A percentile compares a stretch with the other conserved stretches of the same genome.
Conservation (phyloP, 2,113 vertebrate species). For the Chauna torquata region DNA sequence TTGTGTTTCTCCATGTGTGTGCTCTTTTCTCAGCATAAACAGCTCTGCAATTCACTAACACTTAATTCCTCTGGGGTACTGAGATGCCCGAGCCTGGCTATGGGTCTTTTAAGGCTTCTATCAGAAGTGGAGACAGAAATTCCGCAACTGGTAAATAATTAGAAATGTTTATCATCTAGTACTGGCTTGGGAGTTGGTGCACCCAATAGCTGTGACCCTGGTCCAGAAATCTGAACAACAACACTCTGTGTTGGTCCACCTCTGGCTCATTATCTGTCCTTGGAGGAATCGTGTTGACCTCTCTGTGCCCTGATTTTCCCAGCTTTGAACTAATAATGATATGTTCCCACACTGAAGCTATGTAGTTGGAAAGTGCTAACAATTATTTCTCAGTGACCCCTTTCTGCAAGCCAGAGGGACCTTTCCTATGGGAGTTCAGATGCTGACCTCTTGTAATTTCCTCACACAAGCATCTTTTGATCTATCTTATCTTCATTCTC, state of each 20-base stretch:
- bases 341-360: neutral
- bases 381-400: neutral
- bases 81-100: neutral
- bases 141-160: neutral
- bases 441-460: neutral
- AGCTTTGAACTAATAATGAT: neutral
- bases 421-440: neutral
- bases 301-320: neutral
- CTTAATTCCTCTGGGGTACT: neutral
- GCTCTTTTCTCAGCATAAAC: neutral
- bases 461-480: neutral
- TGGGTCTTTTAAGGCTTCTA: neutral
- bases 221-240: neutral
- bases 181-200: accelerated
- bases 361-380: neutral
- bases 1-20: neutral
- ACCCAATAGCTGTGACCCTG: neutral
- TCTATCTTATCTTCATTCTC: neutral
- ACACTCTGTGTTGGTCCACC: neutral
- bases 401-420: neutral
- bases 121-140: neutral
- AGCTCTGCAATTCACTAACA: neutral
- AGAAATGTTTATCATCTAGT: neutral
- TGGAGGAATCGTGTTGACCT: neutral
- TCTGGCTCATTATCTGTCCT: conserved; percentile 26